Evolutionary conservation across 2,888 invertebrate species (phyloP), one percentile per base, ranked within the genome.

Genomic region (Lysandra bellargus): DNA sequence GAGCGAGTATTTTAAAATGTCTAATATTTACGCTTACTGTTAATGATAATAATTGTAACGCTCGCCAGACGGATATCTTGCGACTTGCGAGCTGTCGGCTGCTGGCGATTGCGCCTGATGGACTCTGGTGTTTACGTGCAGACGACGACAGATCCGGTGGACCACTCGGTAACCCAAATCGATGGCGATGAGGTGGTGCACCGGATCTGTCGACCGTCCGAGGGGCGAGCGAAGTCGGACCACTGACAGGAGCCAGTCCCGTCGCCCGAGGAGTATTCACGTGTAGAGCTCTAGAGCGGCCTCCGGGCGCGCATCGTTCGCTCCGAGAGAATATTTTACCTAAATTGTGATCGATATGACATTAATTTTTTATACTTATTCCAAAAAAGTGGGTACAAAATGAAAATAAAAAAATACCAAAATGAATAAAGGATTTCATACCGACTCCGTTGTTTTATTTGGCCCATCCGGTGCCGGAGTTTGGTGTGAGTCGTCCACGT

Each of bases 361-460:
- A 79, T 79, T 75, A 74, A 75, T 87, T 88, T 89, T 88, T 88
- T 69, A 69, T 69, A 69, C 69, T 86, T 88, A 88, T 85, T 85
- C 85, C 87, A 85, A 84, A 87, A 85, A 86, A 86, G 87, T 87
- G 89, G 88, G 87, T 90, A 88, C 86, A 86, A 87, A 85, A 85
- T 87, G 85, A 85, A 88, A 89, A 87, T 91, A 91, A 91, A 92
- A 73, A 89, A 91, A 90, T 90, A 91, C 90, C 90, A 91, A 92
- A 92, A 92, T 90, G 87, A 91, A 92, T 91, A 92, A 92, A 91
- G 87, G 87, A 90, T 91, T 92, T 92, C 92, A 87, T 91, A 92
- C 88, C 90, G 88, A 88, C 83, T 80, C 80, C 79, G 80, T 82
- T 81, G 80, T 86, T 89, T 88, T 85, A 85, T 83, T 87, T 81